Evolutionary conservation across 2,888 invertebrate species (phyloP), one percentile per base, ranked within the genome.

Genomic region (Tipula unca): DNA sequence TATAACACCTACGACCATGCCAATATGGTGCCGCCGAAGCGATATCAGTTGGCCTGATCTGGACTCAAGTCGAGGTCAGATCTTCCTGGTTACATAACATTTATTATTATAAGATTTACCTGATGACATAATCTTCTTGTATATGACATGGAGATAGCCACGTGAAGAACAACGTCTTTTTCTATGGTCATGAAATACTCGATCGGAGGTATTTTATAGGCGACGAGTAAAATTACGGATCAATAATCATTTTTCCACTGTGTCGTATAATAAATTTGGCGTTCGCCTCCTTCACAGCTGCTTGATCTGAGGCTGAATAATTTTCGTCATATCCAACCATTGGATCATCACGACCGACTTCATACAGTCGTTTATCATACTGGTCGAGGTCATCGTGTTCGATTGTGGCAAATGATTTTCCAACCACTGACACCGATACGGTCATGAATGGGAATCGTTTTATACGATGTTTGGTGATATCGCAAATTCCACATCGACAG

Each of bases 221-320:
- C 91, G 6, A 91, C 91, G 32, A 89, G 88, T 35, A 91, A 86
- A n/a, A 91, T 89, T 90, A 91, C 0, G 91, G 91, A 87, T 90
- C 90, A 10, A 90, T 88, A 84, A 89, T 90, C 17, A 91, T 88
- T 87, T 89, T 89, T 14, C 89, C 89, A 32, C 87, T 87, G 86
- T 91, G 87, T 10, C 89, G 88, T n/a, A 89, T 29, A 83, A 83
- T 83, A 35, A 83, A 83, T 83, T 83, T 83, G 1, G 83, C 29
- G 1, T 35, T 83, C 8, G 29, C n/a, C 35, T 32, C 29, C 14
- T n/a, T 14, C 10, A 35, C 4, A 0, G 17, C 32, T 3, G 32
- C 83, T 29, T 14, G n/a, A 32, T 83, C 29, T 32, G 29, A 5
- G 1, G 2, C 14, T 10, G 83, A n/a, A 83, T 32, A 83, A 35